Base-by-base conservation (phyloP, 2,113 vertebrate species). In the Arvicanthis niloticus region DNA sequence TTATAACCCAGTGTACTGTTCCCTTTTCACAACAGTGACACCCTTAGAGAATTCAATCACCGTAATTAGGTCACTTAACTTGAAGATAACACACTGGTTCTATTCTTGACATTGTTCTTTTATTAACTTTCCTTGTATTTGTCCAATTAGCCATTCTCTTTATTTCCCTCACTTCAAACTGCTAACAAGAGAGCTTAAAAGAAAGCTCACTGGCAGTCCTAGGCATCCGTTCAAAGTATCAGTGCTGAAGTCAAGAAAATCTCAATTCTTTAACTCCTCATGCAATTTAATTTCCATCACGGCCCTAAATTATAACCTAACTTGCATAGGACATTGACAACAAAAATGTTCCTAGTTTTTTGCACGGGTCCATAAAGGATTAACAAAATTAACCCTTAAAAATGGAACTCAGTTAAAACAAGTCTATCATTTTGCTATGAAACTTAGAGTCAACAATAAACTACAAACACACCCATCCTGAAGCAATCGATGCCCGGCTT, bases 301-400 rank as follows among this genome's bases (percentile, higher is more conserved):
- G 81, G 24, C 1, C 42, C 68, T 85, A 89, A 94, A 84, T 88
- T 60, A 73, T 65, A 31, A 53, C 80, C 40, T 92, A 91, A 93
- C 78, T 84, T 84, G 89, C 2, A 70, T 12, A 89, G 48, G 21
- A 77, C 7, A 77, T 76, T n/a, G 40, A 60, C 95, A 96, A 70
- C 70, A 96, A 93, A 84, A 87, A 29, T 93, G 72, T 13, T 81
- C n/a, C 34, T 92, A 5, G 65, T 5, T 70, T 89, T 94, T 62
- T 11, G 11, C 7, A 51, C 72, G 53, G 7, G 21, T 95, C 84
- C 37, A 87, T 7, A 89, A 94, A 56, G 9, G 17, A 70, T 11
- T 73, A 68, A 10, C 24, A 93, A 37, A 86, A 24, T 67, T 72
- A 90, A 96, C 1, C 22, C 92, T 68, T 93, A 62, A 68, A 51